Percentiles rank a stretch among this genome's conserved stretches.
Evolutionary conservation across 2,888 invertebrate genomes (phyloP).

Genomic region (Apamea crenata): DNA sequence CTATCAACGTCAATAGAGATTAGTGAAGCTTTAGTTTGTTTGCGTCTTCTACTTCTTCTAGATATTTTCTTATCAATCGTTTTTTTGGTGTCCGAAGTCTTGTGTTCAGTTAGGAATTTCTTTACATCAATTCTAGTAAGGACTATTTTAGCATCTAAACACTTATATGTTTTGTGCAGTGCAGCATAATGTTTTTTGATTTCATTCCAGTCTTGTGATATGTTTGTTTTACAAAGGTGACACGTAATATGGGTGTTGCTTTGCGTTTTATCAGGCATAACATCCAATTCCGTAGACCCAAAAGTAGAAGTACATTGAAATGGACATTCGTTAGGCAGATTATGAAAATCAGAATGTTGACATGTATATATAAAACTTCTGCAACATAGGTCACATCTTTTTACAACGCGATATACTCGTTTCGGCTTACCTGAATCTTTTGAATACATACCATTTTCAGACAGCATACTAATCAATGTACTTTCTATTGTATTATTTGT

Average conservation of each 20-base stretch:
- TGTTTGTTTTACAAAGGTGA: conserved; percentile 77
- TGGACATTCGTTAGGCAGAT: conserved; percentile 82
- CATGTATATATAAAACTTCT: conserved; percentile 82
- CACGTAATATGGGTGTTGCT: conserved; percentile 73
- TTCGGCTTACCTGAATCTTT: conserved; percentile 53
- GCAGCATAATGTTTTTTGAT: conserved; percentile 82
- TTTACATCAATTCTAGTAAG: conserved; percentile 74
- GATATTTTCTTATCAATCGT: conserved; percentile 50
- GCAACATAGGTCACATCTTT: conserved; percentile 81
- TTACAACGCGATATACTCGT: conserved; percentile 78
- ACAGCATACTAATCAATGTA: conserved; percentile 55
- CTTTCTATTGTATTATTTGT: conserved; percentile 61
- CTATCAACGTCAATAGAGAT: conserved; percentile 12
- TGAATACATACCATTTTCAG: conserved; percentile 53
- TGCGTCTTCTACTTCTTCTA: conserved; percentile 57
- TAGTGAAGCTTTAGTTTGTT: conserved; percentile 38
- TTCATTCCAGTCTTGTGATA: conserved; percentile 79
- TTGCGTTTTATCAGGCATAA: conserved; percentile 45
- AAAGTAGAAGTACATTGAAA: conserved; percentile 75
- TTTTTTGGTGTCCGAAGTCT: conserved; percentile 52
- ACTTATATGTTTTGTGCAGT: conserved; percentile 79
- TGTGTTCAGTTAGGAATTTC: conserved; percentile 63
- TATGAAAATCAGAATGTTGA: conserved; percentile 77
- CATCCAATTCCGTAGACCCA: conserved; percentile 50
- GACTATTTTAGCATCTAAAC: conserved; percentile 79